Percentiles rank a stretch among this genome's conserved stretches.
phyloP scores from a whole-genome alignment of 2,797 vertebrate genomes.

The Semotilus atromaculatus region DNA sequence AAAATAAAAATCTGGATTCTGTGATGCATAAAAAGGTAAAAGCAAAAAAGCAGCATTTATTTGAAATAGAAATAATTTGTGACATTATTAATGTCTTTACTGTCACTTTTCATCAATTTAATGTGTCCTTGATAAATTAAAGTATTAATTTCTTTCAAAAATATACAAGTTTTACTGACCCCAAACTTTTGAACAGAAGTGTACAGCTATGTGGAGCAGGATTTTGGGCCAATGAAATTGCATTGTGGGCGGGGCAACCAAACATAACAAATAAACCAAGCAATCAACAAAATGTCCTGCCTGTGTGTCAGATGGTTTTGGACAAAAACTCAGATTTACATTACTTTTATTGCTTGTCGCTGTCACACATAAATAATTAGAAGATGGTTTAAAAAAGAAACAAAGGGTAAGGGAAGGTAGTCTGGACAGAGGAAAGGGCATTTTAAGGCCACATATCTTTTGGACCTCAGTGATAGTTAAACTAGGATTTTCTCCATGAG shows the following conservation, averaged over 20 bases:
- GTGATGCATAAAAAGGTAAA: not conserved
- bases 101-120: not conserved
- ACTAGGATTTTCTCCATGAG: slow-evolving; percentile 47
- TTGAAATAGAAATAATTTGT: not conserved
- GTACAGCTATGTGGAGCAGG: not conserved
- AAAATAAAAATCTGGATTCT: not conserved
- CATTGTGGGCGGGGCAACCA: not conserved
- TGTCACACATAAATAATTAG: not conserved
- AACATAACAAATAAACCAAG: not conserved
- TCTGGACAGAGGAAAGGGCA: not conserved
- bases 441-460: slow-evolving; percentile 55
- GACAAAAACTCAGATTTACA: not conserved
- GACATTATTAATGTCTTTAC: not conserved
- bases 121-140: not conserved
- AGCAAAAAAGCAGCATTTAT: not conserved
- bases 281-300: not conserved
- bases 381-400: not conserved
- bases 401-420: not conserved
- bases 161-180: not conserved
- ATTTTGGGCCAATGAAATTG: not conserved
- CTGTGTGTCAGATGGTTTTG: not conserved
- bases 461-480: slow-evolving; percentile 65
- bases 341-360: not conserved
- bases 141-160: not conserved
- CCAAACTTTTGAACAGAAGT: not conserved